These are phyloP conservation scores for Diaperis boleti DNA, from an alignment of 2,888 invertebrate species.

Conservation along the genomic window DNA sequence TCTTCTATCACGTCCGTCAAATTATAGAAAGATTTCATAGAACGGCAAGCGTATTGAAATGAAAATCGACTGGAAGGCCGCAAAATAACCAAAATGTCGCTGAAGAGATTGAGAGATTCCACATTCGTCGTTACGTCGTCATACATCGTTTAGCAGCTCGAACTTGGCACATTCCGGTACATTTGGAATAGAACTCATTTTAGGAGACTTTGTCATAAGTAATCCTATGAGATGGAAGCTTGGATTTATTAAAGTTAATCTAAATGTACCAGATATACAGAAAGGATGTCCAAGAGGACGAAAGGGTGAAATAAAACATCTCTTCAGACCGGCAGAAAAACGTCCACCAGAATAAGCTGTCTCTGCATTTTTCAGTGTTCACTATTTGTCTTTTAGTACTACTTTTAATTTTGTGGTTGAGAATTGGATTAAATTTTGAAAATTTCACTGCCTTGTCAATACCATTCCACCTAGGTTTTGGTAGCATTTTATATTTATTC, in stretches of 20 bases:
- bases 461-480: slow-evolving; percentile 91
- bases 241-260: slow-evolving; percentile 82
- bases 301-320: slow-evolving; percentile 78
- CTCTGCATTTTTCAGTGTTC: slow-evolving; percentile 89
- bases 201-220: slow-evolving; percentile 92
- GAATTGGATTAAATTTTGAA: slow-evolving; percentile 87
- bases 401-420: slow-evolving; percentile 87
- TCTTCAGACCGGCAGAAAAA: slow-evolving; percentile 92
- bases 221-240: slow-evolving; percentile 92
- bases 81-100: too few relatives aligned
- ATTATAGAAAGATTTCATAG: too few relatives aligned
- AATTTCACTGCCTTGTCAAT: slow-evolving; percentile 88
- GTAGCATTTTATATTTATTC: slow-evolving; percentile 89
- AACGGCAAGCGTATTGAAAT: too few relatives aligned
- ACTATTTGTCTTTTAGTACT: slow-evolving; percentile 86
- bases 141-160: too few relatives aligned
- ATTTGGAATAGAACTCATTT: slow-evolving; percentile 85
- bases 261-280: slow-evolving; percentile 63
- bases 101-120: too few relatives aligned
- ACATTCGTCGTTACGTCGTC: too few relatives aligned
- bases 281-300: slow-evolving; percentile 64
- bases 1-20: too few relatives aligned
- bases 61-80: too few relatives aligned
- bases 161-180: slow-evolving; percentile 84
- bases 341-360: slow-evolving; percentile 89